Evolutionary conservation across 2,888 invertebrate genomes (phyloP).

Genomic region (Gerris lacustris): DNA sequence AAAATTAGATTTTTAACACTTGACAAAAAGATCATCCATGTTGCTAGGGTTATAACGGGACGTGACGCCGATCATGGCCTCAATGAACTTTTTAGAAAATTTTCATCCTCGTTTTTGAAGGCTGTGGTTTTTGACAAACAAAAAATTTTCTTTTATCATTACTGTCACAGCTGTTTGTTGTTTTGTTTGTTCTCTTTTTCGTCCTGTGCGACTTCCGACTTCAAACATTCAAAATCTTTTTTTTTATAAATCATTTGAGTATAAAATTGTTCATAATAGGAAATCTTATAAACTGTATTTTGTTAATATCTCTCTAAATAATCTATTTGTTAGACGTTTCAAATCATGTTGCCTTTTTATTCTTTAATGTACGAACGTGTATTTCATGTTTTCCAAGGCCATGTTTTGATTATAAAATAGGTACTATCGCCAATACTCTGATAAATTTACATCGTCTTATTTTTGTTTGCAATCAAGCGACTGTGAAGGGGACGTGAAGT

Average conservation of each 20-base stretch:
- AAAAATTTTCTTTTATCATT: background rate
- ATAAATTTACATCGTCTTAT: constrained; percentile 39
- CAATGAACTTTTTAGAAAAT: constrained; percentile 13
- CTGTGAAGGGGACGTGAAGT: constrained; percentile 27
- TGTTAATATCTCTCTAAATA: too few species aligned
- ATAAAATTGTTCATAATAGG: too few species aligned
- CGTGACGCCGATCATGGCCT: constrained; percentile 28
- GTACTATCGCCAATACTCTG: constrained; percentile 25
- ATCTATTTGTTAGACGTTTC: too few species aligned
- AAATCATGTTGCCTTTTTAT: too few species aligned
- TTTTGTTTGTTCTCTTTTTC: background rate
- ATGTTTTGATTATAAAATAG: background rate
- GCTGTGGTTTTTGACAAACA: constrained; percentile 3
- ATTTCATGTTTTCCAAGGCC: background rate
- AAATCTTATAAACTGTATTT: too few species aligned
- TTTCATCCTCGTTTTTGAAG: constrained; percentile 3
- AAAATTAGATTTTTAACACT: too few species aligned
- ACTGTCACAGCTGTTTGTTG: background rate
- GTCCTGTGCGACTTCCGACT: background rate
- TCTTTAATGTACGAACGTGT: too few species aligned
- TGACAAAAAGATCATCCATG: constrained; percentile 23
- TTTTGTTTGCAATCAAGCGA: constrained; percentile 36
- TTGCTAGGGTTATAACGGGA: constrained; percentile 30
- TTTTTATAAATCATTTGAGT: too few species aligned
- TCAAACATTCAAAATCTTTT: background rate